phyloP scores from a whole-genome alignment of 2,797 vertebrate genomes.

The Notamacropus eugenii region DNA sequence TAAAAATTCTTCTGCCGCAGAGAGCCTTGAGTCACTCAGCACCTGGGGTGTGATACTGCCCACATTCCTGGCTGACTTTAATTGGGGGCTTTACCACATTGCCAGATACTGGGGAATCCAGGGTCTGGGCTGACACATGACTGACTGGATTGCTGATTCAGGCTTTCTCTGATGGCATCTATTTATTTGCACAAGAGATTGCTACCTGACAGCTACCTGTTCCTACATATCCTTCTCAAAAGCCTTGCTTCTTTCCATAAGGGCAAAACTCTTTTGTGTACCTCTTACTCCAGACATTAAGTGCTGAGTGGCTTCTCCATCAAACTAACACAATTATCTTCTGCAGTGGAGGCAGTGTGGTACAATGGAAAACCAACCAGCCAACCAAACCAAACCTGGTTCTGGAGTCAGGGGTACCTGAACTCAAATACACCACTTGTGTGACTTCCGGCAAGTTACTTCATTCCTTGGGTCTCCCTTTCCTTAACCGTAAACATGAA shows the following conservation, averaged over 20 bases:
- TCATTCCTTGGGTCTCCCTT: background rate
- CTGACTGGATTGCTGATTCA: background rate
- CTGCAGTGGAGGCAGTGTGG: background rate
- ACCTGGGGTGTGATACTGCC: background rate
- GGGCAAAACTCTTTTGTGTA: background rate
- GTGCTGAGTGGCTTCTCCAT: background rate
- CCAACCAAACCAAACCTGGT: background rate
- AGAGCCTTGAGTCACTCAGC: background rate
- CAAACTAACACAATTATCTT: background rate
- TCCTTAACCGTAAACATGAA: background rate
- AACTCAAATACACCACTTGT: background rate
- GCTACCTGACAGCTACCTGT: background rate
- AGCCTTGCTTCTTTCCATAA: background rate
- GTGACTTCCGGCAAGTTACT: background rate
- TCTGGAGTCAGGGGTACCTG: background rate
- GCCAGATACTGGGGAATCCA: background rate
- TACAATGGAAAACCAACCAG: background rate
- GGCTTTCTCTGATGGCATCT: background rate
- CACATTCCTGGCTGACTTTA: background rate
- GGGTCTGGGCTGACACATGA: background rate
- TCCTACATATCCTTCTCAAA: background rate
- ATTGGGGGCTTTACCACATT: background rate
- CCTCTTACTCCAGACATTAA: background rate
- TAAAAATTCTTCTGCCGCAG: background rate
- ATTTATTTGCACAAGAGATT: background rate